A percentile compares a stretch with the other conserved stretches of the same genome.
phyloP scores from a whole-genome alignment of 2,888 invertebrate species.

The Cetonia aurata region DNA sequence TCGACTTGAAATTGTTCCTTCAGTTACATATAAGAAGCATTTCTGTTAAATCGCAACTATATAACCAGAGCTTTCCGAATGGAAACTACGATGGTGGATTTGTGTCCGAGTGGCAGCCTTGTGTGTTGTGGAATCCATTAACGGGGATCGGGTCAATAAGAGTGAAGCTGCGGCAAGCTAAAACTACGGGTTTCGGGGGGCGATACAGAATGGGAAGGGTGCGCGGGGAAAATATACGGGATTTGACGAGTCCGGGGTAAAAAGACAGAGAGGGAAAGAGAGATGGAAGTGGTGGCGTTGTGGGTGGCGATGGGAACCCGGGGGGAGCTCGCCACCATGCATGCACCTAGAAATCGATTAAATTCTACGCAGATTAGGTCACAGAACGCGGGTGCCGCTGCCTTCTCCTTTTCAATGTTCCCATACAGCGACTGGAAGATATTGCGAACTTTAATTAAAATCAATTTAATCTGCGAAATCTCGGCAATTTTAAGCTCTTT shows the following conservation, averaged over 20 bases:
- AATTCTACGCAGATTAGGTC: slow-evolving; percentile 49
- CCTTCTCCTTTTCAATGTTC: slow-evolving; percentile 39
- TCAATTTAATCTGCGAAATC: not conserved
- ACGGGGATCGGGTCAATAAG: slow-evolving; percentile 53
- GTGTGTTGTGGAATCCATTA: slow-evolving; percentile 49
- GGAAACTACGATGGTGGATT: slow-evolving; percentile 31
- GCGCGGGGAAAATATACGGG: slow-evolving; percentile 57
- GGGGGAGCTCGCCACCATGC: slow-evolving; percentile 56
- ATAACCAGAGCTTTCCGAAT: slow-evolving; percentile 1
- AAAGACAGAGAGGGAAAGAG: slow-evolving; percentile 36
- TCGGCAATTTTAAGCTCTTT: not conserved
- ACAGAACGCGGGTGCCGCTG: slow-evolving; percentile 41
- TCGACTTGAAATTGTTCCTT: no score
- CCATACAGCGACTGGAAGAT: slow-evolving; percentile 31
- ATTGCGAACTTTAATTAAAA: slow-evolving; percentile 8
- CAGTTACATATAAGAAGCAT: not conserved
- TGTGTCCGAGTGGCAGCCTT: slow-evolving; percentile 40
- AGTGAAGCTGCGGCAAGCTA: slow-evolving; percentile 49
- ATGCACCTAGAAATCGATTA: slow-evolving; percentile 51
- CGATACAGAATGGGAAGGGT: slow-evolving; percentile 40
- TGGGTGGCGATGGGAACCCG: slow-evolving; percentile 66
- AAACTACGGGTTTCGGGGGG: slow-evolving; percentile 47
- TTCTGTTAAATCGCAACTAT: not conserved
- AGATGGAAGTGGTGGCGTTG: slow-evolving; percentile 58
- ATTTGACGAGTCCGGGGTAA: slow-evolving; percentile 43